phyloP scores from a whole-genome alignment of 2,797 vertebrate species.

The Meda fulgida region DNA sequence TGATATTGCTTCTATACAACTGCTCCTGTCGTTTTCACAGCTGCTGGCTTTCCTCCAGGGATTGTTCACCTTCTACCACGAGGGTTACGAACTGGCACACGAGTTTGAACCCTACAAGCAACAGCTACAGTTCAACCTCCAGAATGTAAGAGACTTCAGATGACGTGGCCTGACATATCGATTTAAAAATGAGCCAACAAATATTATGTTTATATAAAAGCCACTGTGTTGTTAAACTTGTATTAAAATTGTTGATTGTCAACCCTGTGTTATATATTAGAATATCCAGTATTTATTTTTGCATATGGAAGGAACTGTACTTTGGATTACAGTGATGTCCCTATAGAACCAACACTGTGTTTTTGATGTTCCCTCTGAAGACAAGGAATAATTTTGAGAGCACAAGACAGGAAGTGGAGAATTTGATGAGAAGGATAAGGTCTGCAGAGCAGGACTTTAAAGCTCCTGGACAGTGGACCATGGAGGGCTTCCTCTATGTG shows the following conservation, averaged over 20 bases:
- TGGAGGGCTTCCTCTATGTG: slow-evolving; percentile 96
- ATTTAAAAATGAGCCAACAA: background rate
- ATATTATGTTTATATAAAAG: background rate
- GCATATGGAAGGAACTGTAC: background rate
- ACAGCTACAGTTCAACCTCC: slow-evolving; percentile 96
- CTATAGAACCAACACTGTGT: slow-evolving; percentile 17
- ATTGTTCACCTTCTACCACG: slow-evolving; percentile 97
- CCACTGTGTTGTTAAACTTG: background rate
- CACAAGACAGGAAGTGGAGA: slow-evolving; percentile 94
- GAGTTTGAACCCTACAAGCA: slow-evolving; percentile 98
- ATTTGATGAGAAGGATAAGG: slow-evolving; percentile 95
- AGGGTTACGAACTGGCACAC: slow-evolving; percentile 95
- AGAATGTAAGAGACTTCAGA: slow-evolving; percentile 86
- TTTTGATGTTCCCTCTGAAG: slow-evolving; percentile 72
- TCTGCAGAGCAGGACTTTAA: slow-evolving; percentile 93
- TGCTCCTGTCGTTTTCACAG: slow-evolving; percentile 74
- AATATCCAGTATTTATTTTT: slow-evolving; percentile 2
- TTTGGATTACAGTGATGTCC: background rate
- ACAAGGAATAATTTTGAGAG: slow-evolving; percentile 99
- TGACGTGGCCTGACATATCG: background rate
- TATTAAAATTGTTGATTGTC: background rate
- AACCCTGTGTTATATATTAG: background rate
- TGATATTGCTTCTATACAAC: background rate
- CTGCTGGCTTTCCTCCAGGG: slow-evolving; percentile 97
- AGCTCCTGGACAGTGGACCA: slow-evolving; percentile 90